Conservation (phyloP, 2,888 invertebrate genomes). For the Caenorhabditis parvicauda region DNA sequence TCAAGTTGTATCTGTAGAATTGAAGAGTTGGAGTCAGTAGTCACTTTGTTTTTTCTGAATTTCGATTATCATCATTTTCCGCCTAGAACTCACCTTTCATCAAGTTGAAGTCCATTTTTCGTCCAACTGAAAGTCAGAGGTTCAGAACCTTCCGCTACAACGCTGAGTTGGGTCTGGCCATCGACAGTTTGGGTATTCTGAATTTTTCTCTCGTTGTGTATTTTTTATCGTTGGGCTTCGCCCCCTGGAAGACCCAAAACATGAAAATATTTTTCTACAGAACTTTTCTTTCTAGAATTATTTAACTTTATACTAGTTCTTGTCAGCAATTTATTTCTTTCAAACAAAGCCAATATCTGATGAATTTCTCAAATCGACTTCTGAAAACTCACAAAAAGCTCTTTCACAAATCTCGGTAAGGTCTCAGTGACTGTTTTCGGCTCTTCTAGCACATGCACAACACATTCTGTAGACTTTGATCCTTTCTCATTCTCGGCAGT, state of each 20-base stretch:
- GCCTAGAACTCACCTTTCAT: not conserved
- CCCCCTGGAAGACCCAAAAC: not conserved
- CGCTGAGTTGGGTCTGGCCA: conserved; percentile 19
- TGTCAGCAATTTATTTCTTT: no score
- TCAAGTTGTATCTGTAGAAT: conserved; percentile 12
- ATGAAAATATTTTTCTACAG: no score
- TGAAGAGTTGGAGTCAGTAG: conserved; percentile 3
- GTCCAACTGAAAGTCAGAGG: conserved; percentile 15
- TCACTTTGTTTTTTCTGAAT: conserved; percentile 12
- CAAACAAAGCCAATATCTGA: no score
- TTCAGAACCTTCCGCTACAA: conserved; percentile 18
- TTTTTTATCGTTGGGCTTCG: not conserved
- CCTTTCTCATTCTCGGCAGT: conserved; percentile 24
- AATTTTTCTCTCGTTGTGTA: not conserved
- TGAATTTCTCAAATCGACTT: no score
- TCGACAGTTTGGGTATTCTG: conserved; percentile 21
- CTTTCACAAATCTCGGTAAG: conserved; percentile 18
- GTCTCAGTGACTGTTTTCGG: not conserved
- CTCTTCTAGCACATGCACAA: conserved; percentile 3
- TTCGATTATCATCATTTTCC: not conserved
- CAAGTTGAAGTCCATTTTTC: conserved; percentile 1
- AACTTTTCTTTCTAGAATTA: no score
- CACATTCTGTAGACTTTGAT: conserved; percentile 6
- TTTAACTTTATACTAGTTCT: no score
- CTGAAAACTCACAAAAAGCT: conserved; percentile 13